Evolutionary conservation across 2,797 vertebrate species (phyloP).

Genomic region (Xenops minutus): DNA sequence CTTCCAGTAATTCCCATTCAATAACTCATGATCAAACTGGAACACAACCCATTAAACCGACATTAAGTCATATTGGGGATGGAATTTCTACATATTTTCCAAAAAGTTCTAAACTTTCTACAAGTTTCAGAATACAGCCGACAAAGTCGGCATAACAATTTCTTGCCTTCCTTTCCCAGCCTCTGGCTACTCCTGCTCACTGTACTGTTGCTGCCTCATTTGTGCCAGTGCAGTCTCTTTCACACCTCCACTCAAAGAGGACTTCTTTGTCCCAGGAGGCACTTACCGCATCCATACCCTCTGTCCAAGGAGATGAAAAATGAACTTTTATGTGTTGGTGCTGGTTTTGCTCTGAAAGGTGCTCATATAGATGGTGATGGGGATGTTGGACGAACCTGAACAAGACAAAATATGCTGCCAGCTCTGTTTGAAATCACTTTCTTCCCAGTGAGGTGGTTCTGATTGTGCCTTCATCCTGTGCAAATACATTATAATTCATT

Average conservation of each 20-base stretch:
- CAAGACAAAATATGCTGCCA: background rate
- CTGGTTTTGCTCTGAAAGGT: background rate
- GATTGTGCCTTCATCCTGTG: background rate
- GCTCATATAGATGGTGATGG: background rate
- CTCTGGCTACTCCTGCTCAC: background rate
- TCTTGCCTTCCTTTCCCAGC: background rate
- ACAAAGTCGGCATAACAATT: background rate
- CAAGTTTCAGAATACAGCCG: background rate
- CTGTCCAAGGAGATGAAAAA: background rate
- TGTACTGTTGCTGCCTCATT: background rate
- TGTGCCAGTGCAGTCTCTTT: background rate
- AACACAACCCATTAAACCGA: background rate
- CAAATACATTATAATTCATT: slow-evolving; percentile 15
- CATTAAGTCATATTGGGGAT: background rate
- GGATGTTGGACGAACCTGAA: background rate
- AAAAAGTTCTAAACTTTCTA: background rate
- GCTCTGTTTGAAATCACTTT: background rate
- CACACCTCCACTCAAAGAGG: background rate
- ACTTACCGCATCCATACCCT: background rate
- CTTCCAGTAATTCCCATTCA: background rate
- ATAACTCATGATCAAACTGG: background rate
- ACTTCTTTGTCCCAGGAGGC: background rate
- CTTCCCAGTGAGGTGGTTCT: background rate
- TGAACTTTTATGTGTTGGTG: background rate
- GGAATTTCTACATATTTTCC: background rate